phyloP scores from a whole-genome alignment of 2,797 vertebrate species.

The Uromys caudimaculatus region DNA sequence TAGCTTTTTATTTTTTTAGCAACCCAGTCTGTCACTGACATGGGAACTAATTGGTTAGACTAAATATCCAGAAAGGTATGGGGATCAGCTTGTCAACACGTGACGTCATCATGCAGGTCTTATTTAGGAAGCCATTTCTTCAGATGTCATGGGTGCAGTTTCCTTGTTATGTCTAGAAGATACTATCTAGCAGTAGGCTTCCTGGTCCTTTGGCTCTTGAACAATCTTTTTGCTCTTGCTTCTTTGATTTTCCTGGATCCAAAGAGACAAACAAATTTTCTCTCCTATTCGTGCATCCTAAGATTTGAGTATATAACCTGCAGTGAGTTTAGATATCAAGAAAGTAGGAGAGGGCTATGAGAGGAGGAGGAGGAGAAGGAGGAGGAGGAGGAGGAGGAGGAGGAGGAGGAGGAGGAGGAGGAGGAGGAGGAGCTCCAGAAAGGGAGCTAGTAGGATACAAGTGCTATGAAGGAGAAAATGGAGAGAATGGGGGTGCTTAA shows the following conservation, averaged over 20 bases:
- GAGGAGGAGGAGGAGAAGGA: no score
- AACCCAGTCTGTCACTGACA: neutral
- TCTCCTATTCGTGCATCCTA: neutral
- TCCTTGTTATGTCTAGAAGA: conserved; percentile 22
- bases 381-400: no score
- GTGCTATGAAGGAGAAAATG: neutral
- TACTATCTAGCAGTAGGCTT: neutral
- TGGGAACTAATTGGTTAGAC: neutral
- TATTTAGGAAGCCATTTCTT: neutral
- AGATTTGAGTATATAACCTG: neutral
- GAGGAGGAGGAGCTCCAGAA: neutral
- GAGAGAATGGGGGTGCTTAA: no score
- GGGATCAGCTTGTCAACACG: neutral
- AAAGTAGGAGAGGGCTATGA: neutral
- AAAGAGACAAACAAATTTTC: neutral
- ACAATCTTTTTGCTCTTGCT: neutral
- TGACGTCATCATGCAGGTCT: neutral
- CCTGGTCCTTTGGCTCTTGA: neutral
- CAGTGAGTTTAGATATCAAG: neutral
- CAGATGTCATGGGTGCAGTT: neutral
- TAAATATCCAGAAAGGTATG: neutral
- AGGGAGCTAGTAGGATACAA: no score
- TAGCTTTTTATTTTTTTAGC: neutral
- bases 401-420: no score
- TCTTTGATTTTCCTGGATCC: neutral